phyloP scores from a whole-genome alignment of 2,797 vertebrate genomes.

The Rhinogobio ventralis region DNA sequence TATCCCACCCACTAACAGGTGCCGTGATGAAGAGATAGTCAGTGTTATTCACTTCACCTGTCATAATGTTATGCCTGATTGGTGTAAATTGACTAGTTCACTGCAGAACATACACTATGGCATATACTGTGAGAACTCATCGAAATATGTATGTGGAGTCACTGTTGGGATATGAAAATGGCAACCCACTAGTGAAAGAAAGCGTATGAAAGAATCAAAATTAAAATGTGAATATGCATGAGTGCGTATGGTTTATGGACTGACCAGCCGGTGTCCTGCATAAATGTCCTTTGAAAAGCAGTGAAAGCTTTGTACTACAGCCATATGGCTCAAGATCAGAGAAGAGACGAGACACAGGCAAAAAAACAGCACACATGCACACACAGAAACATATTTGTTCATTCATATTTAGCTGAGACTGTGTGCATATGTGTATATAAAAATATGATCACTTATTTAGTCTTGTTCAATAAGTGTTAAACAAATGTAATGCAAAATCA shows the following conservation, averaged over 20 bases:
- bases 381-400: not conserved
- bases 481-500: not conserved
- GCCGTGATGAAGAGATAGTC: too few species aligned
- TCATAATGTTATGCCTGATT: too few species aligned
- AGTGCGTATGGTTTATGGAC: conserved; percentile 19
- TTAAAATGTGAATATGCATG: conserved; percentile 43
- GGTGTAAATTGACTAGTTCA: not conserved
- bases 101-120: not conserved
- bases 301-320: conserved; percentile 47
- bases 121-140: conserved; percentile 2
- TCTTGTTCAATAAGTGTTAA: not conserved
- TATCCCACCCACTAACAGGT: too few species aligned
- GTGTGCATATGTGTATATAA: conserved; percentile 2
- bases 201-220: conserved; percentile 21
- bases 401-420: conserved; percentile 13
- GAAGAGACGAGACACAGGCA: conserved; percentile 24
- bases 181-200: conserved; percentile 14
- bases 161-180: conserved; percentile 14
- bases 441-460: not conserved
- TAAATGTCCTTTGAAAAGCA: conserved; percentile 48
- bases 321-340: conserved; percentile 50
- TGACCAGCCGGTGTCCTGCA: conserved; percentile 49
- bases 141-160: not conserved
- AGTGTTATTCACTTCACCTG: too few species aligned
- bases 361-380: not conserved